Base-by-base conservation (phyloP, 2,888 invertebrate genomes). In the Orthosia gracilis region DNA sequence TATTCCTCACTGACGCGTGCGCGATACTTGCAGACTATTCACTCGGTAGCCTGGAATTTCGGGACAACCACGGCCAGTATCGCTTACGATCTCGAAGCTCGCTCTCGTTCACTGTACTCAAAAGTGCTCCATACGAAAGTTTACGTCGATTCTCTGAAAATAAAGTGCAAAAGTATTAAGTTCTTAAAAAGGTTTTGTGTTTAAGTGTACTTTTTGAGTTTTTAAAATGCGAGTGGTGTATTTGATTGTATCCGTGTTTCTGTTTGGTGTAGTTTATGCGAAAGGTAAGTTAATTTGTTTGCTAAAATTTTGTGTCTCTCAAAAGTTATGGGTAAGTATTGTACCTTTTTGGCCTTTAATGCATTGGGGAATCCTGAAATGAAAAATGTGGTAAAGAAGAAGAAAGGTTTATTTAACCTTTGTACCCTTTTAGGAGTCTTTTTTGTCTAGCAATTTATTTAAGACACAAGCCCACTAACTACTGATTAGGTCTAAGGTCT, bases 201-300 rank as follows among this genome's bases (percentile, higher is more conserved):
- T 17, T 9, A 4, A 58, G 63, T 73, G 66, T 63, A 58, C 31
- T 55, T 64, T 72, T 62, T 59, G 7, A 50, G 62, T 58, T 61
- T 13, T 11, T 4, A 89, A 86, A 82, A 93, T 92, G 90, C 76
- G 80, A 78, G 82, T 85, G 67, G 57, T 83, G 4, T 74, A 83
- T 64, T 81, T 91, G n/a, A 59, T 90, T 47, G 58, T 85, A 63
- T 76, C 73, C 12, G 76, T 86, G 63, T 82, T 89, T 31, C 78
- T 89, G 66, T 85, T 90, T 81, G 84, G 80, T 77, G 70, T 86
- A 40, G 88, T 86, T 77, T 80, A 78, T 65, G 91, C 91, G 21
- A 92, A 92, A 90, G 91, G 93, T 93, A 85, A 88, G 85, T 61
- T 59, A 5, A 54, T 12, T 18, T 57, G 4, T 9, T 26, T 26